Evolutionary conservation across 1,140 invertebrate genomes (phyloP), one percentile per base, ranked within the genome.

Genomic region (Lutraria rhynchaena): DNA sequence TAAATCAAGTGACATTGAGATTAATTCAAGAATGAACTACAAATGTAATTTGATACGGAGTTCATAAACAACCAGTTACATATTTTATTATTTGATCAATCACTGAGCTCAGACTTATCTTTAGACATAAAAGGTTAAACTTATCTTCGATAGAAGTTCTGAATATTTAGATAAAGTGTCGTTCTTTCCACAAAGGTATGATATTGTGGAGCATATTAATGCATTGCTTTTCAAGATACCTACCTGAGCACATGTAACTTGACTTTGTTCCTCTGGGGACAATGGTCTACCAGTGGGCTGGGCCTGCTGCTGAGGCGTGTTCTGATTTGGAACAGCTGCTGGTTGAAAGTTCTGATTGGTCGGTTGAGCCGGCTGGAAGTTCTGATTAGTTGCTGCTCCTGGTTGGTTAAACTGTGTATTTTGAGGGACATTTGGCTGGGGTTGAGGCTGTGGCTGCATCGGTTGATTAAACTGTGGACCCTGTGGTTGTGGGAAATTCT

Each of bases 171-270:
- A n/a, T n/a, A n/a, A n/a, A n/a, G n/a, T n/a, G n/a, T n/a, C n/a
- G n/a, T n/a, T n/a, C n/a, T n/a, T n/a, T n/a, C n/a, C n/a, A n/a
- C n/a, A n/a, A n/a, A n/a, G n/a, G n/a, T n/a, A n/a, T n/a, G n/a
- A n/a, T n/a, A n/a, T n/a, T n/a, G n/a, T n/a, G n/a, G n/a, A n/a
- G n/a, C n/a, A n/a, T n/a, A n/a, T n/a, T n/a, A n/a, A n/a, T n/a
- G n/a, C n/a, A n/a, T n/a, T n/a, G n/a, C n/a, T n/a, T n/a, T n/a
- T n/a, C n/a, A n/a, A n/a, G n/a, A n/a, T 61, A 22, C 22, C 27
- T 57, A 71, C 73, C 57, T 75, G 57, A 44, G 73, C 73, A 33
- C 73, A 75, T 9, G 58, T 27, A 24, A 75, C 31, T 63, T 75
- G 55, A 41, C 73, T 75, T 61, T 49, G 73, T 60, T 75, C 19